Conservation (phyloP, 2,797 vertebrate species). For the Lemur catta region DNA sequence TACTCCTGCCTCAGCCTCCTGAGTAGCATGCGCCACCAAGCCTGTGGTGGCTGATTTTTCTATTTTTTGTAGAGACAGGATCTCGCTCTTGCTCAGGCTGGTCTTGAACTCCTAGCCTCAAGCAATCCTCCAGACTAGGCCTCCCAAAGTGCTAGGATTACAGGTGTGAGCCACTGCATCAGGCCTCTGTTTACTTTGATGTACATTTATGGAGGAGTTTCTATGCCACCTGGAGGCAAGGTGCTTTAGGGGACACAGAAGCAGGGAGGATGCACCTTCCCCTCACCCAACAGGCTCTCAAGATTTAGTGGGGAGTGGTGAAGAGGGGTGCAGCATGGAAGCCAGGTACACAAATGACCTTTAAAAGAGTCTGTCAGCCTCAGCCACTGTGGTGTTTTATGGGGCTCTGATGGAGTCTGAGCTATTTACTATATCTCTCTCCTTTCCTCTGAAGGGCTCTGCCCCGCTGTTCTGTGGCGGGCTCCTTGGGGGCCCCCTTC, state of each 20-base stretch:
- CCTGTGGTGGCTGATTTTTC: neutral
- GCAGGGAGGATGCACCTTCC: neutral
- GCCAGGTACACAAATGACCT: constrained; percentile 30
- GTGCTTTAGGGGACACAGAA: neutral
- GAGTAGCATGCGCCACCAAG: neutral
- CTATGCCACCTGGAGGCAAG: neutral
- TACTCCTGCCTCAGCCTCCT: neutral
- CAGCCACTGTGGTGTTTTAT: neutral
- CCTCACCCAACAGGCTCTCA: neutral
- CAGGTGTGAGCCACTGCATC: neutral
- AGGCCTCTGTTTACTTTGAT: neutral
- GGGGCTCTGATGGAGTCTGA: neutral
- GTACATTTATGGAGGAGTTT: neutral
- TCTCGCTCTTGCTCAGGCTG: neutral
- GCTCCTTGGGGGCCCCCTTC: neutral
- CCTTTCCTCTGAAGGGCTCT: constrained; percentile 17
- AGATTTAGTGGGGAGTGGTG: neutral
- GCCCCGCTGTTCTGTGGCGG: neutral
- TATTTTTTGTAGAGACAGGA: neutral
- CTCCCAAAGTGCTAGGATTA: neutral
- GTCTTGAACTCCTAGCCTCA: neutral
- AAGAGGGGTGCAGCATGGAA: neutral
- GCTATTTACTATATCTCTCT: neutral
- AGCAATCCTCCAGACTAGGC: neutral
- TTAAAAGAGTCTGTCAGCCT: constrained; percentile 5